Conservation (phyloP, 2,113 vertebrate species). For the Kryptolebias marmoratus region DNA sequence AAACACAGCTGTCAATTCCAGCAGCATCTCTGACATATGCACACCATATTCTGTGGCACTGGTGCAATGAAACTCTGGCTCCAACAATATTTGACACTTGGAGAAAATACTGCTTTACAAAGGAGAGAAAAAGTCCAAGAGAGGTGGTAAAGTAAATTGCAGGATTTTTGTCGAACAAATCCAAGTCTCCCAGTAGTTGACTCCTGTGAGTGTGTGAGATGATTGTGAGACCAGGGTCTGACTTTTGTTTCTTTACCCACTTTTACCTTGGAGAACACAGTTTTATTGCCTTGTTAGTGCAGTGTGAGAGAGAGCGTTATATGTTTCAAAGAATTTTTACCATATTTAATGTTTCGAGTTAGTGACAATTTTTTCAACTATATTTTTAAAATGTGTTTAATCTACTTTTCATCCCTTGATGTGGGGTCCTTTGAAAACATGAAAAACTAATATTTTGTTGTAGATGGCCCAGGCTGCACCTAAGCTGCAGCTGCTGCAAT, state of each 20-base stretch:
- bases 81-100: too few relatives aligned
- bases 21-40: not conserved
- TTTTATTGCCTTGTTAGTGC: slow-evolving; percentile 1
- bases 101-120: not conserved
- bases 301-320: not conserved
- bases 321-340: not conserved
- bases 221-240: not conserved
- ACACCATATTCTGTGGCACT: not conserved
- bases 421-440: too few relatives aligned
- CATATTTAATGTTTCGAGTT: too few relatives aligned
- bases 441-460: too few relatives aligned
- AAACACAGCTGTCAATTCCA: too few relatives aligned
- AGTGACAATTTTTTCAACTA: too few relatives aligned
- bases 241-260: not conserved
- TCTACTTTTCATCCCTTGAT: too few relatives aligned
- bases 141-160: not conserved
- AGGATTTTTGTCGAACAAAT: not conserved
- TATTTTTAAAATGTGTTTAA: too few relatives aligned
- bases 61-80: not conserved
- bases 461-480: too few relatives aligned
- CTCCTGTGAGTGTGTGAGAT: not conserved
- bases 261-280: not conserved
- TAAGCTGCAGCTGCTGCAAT: too few relatives aligned
- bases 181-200: not conserved
- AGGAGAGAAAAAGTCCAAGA: not conserved